Evolutionary conservation across 2,888 invertebrate species (phyloP), one percentile per base, ranked within the genome.

Genomic region (Resseliella maxima): DNA sequence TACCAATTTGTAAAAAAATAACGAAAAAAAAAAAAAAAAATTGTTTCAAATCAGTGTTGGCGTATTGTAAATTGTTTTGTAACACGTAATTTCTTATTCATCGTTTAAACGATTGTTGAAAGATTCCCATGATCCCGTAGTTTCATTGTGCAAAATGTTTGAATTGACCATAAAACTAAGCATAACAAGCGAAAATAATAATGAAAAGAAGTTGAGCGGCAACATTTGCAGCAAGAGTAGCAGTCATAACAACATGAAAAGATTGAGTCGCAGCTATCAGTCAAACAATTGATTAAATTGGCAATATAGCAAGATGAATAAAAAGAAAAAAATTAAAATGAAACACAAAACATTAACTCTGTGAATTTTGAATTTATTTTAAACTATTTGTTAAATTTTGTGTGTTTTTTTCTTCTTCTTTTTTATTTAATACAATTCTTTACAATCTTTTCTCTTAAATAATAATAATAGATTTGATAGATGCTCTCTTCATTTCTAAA

Each of bases 371-470:
- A 31, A 31, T 72, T 72, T 72, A 72, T 72, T 72, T 72, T 0
- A 72, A 72, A 72, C 72, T 72, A 35, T n/a, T n/a, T n/a, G n/a
- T n/a, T n/a, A n/a, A n/a, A n/a, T n/a, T n/a, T n/a, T n/a, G n/a
- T n/a, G n/a, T n/a, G n/a, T n/a, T n/a, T n/a, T n/a, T n/a, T n/a
- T n/a, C n/a, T n/a, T n/a, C n/a, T n/a, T n/a, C n/a, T n/a, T n/a
- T n/a, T 1, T 72, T 10, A 72, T 72, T 12, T 31, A 21, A 24
- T 24, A 18, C 15, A 15, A 12, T 59, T 72, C 31, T 72, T 72
- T 72, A 72, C 72, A 72, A 72, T 72, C 31, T 0, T n/a, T n/a
- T 72, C 31, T 72, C 72, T 72, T 31, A 72, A 72, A 72, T 21
- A 31, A 72, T 72, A 59, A 41, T 41, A 41, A 12, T 8, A n/a